phyloP scores from a whole-genome alignment of 2,888 invertebrate genomes.

The Sarcophaga caerulescens region DNA sequence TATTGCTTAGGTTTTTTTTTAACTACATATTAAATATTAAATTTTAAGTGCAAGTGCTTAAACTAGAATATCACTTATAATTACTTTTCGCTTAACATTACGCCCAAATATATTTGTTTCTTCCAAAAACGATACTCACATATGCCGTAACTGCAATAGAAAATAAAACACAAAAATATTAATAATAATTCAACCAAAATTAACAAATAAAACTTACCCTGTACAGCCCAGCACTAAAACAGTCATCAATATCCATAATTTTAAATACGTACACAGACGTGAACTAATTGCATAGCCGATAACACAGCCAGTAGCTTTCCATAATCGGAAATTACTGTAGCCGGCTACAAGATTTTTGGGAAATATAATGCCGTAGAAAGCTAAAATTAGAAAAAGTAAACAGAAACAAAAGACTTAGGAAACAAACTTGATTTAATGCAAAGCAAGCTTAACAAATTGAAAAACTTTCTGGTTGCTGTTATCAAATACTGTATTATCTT shows the following conservation, averaged over 20 bases:
- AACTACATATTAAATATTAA: too few relatives aligned
- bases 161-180: not conserved
- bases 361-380: constrained; percentile 92
- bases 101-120: constrained; percentile 73
- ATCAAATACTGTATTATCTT: too few relatives aligned
- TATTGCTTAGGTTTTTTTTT: too few relatives aligned
- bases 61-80: not conserved
- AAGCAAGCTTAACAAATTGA: accelerated
- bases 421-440: too few relatives aligned
- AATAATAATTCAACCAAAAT: not conserved
- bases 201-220: constrained; percentile 83
- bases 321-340: constrained; percentile 95
- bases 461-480: not conserved
- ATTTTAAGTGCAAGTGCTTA: too few relatives aligned
- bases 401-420: not conserved
- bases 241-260: constrained; percentile 86
- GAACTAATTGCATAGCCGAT: constrained; percentile 91
- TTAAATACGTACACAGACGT: constrained; percentile 87
- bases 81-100: constrained; percentile 72
- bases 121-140: constrained; percentile 77
- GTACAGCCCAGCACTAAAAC: constrained; percentile 87
- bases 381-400: constrained; percentile 80
- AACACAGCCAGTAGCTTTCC: constrained; percentile 95
- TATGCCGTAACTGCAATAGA: constrained; percentile 75
- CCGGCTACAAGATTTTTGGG: constrained; percentile 93